These are phyloP conservation scores for Epiperipatus broadwayi DNA, from an alignment of 2,888 invertebrate species.

Conservation along the genomic window DNA sequence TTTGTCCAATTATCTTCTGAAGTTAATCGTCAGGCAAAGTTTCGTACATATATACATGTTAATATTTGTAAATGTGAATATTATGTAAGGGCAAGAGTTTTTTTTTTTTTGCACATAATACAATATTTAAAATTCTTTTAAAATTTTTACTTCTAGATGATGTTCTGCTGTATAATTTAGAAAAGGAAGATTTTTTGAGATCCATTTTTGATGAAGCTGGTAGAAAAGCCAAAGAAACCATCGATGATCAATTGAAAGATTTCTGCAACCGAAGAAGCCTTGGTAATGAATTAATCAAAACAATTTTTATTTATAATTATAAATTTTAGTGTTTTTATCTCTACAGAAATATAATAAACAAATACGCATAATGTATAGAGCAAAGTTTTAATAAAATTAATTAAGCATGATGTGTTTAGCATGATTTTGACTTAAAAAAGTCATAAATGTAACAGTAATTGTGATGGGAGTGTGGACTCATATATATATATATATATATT, in stretches of 20 bases:
- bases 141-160: constrained; percentile 35
- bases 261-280: constrained; percentile 73
- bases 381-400: no score
- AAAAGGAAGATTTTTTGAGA: constrained; percentile 53
- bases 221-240: constrained; percentile 56
- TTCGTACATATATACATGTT: constrained; percentile 1
- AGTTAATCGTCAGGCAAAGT: no score
- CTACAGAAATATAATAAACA: no score
- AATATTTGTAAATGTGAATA: background rate
- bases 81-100: constrained; percentile 8
- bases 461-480: no score
- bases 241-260: constrained; percentile 57
- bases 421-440: no score
- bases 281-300: constrained; percentile 19
- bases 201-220: constrained; percentile 66
- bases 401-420: no score
- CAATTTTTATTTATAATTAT: constrained; percentile 6
- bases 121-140: constrained; percentile 4
- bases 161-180: constrained; percentile 56
- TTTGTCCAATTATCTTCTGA: no score
- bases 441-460: no score
- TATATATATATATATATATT: no score
- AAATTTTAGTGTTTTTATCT: background rate
- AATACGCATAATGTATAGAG: no score
- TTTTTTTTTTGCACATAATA: background rate